Percentiles rank a stretch among this genome's conserved stretches.
Evolutionary conservation across 2,797 vertebrate species (phyloP).

Genomic region (Oryzias sinensis): DNA sequence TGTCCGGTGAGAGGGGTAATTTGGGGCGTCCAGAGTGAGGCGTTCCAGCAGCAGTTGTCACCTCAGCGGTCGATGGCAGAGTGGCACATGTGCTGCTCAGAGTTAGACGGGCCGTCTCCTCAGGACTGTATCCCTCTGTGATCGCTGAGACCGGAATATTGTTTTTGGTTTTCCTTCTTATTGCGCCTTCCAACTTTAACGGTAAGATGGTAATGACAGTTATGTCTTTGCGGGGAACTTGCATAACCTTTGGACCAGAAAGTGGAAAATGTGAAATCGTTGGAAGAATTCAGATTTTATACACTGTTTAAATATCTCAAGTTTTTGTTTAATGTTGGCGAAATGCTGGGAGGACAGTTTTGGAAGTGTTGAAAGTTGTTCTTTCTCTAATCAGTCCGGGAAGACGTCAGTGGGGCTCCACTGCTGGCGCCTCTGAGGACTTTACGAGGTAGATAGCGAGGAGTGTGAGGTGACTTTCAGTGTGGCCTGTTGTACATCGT

Average conservation of each 20-base stretch:
- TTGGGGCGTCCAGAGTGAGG: constrained; percentile 56
- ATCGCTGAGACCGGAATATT: constrained; percentile 47
- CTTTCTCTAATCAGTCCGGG: constrained; percentile 35
- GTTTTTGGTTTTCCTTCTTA: constrained; percentile 10
- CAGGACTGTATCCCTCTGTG: constrained; percentile 27
- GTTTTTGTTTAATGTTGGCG: constrained; percentile 13
- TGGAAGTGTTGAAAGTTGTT: not conserved
- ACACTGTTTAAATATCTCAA: constrained; percentile 13
- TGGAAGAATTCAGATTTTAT: not conserved
- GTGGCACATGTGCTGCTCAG: constrained; percentile 55
- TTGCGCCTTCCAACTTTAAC: constrained; percentile 6
- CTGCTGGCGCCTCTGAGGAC: constrained; percentile 49
- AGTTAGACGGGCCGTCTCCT: constrained; percentile 29
- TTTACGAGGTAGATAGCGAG: constrained; percentile 50
- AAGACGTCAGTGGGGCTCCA: constrained; percentile 1
- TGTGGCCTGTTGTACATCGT: constrained; percentile 55
- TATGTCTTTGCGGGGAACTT: too few species aligned
- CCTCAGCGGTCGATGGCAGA: constrained; percentile 45
- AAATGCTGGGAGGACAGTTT: not conserved
- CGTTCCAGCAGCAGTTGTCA: constrained; percentile 68
- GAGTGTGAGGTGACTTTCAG: constrained; percentile 46
- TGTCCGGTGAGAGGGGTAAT: constrained; percentile 48
- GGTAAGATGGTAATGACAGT: constrained; percentile 51
- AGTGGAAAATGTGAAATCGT: too few species aligned
- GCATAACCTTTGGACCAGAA: too few species aligned